A percentile compares a stretch with the other conserved stretches of the same genome.
Evolutionary conservation across 92 coral and sea anemone genomes (phyloP).

Genomic region (Palythoa heliodiscus): DNA sequence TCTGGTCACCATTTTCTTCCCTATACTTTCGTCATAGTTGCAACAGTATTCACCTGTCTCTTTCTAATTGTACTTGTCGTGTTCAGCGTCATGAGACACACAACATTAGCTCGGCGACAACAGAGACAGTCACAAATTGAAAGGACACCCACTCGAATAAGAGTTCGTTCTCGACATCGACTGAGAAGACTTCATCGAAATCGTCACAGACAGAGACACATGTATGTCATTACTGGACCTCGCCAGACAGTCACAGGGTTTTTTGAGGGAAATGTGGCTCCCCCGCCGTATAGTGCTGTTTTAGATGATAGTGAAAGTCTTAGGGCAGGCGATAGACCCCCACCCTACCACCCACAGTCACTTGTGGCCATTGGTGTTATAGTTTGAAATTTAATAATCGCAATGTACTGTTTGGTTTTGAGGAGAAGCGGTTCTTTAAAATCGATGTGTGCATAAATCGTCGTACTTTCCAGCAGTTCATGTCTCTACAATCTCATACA

Average conservation of each 20-base stretch:
- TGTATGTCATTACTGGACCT: conserved; percentile 68
- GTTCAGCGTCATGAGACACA: conserved; percentile 89
- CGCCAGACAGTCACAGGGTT: conserved; percentile 88
- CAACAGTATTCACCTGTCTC: conserved; percentile 89
- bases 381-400: conserved; percentile 33
- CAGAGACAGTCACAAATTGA: conserved; percentile 73
- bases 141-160: conserved; percentile 72
- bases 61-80: conserved; percentile 81
- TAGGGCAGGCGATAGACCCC: conserved; percentile 86
- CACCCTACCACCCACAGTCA: conserved; percentile 72
- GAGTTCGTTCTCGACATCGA: conserved; percentile 55
- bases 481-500: too few relatives aligned
- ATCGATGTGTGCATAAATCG: background rate
- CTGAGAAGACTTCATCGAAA: conserved; percentile 61
- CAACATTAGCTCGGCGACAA: conserved; percentile 71
- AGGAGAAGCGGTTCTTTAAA: background rate
- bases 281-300: conserved; percentile 86
- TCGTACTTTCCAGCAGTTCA: too few relatives aligned
- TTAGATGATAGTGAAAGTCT: conserved; percentile 85
- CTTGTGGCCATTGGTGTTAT: conserved; percentile 77
- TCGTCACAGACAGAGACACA: conserved; percentile 56
- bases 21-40: conserved; percentile 87
- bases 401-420: background rate
- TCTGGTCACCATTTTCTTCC: conserved; percentile 64
- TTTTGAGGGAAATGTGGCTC: conserved; percentile 93